These are phyloP conservation scores for Desmodus rotundus DNA, from an alignment of 2,113 vertebrate genomes.

Conservation along the genomic window DNA sequence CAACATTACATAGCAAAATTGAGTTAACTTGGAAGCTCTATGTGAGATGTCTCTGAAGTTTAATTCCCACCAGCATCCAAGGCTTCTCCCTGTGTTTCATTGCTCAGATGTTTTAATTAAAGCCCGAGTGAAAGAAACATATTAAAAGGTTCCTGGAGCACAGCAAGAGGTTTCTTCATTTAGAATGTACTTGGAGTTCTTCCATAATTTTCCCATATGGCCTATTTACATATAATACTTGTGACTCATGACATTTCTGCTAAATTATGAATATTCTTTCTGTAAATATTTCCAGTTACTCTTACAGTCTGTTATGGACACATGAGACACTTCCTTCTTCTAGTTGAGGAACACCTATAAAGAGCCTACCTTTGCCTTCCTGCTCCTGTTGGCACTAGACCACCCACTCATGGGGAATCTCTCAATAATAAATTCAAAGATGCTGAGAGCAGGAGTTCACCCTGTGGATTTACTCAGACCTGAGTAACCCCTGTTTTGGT, in stretches of 20 bases:
- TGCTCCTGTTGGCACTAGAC: not conserved
- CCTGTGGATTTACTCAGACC: not conserved
- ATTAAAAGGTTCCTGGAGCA: slow-evolving; percentile 8
- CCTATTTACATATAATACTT: slow-evolving; percentile 20
- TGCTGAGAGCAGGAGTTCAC: not conserved
- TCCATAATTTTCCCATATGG: slow-evolving; percentile 4
- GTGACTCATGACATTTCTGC: slow-evolving; percentile 30
- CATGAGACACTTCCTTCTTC: not conserved
- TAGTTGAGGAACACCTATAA: not conserved
- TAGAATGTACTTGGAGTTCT: slow-evolving; percentile 11
- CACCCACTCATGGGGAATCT: not conserved
- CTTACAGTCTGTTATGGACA: not conserved
- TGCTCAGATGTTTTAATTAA: slow-evolving; percentile 35
- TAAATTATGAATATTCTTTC: not conserved
- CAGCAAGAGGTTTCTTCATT: not conserved
- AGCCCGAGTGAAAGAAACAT: not conserved
- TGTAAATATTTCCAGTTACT: slow-evolving; percentile 2
- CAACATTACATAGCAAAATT: not conserved
- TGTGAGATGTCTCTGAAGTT: not conserved
- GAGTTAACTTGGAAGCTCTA: not conserved
- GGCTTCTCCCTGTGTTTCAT: not conserved
- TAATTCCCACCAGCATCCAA: slow-evolving; percentile 19
- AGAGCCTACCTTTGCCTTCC: not conserved
- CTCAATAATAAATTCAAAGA: not conserved
- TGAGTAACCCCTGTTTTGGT: not conserved